These are phyloP conservation scores for Carposina sasakii DNA, from an alignment of 1,140 invertebrate species.

Conservation along the genomic window DNA sequence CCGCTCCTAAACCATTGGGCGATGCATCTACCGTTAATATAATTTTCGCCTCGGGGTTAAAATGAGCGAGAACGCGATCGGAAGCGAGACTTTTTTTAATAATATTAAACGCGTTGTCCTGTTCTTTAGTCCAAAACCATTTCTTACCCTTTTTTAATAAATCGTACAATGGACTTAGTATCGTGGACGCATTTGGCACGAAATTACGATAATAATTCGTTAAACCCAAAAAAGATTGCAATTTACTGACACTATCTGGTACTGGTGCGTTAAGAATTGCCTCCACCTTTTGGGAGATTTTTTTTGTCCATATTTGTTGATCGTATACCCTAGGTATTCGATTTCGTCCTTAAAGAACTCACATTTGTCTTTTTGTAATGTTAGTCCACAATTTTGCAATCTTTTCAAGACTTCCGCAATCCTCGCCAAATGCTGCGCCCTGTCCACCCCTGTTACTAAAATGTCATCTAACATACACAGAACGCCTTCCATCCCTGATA, in stretches of 20 bases:
- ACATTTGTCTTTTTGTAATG: constrained; percentile 39
- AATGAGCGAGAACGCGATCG: constrained; percentile 35
- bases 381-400: constrained; percentile 24
- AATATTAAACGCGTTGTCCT: constrained; percentile 21
- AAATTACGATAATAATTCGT: constrained; percentile 61
- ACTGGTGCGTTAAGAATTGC: constrained; percentile 28
- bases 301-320: constrained; percentile 27
- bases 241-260: constrained; percentile 36
- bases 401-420: constrained; percentile 26
- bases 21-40: neutral
- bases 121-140: constrained; percentile 18
- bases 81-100: constrained; percentile 27
- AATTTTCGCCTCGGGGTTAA: constrained; percentile 20
- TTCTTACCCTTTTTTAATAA: constrained; percentile 23
- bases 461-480: constrained; percentile 36
- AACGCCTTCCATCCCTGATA: constrained; percentile 21
- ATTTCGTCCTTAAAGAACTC: constrained; percentile 32
- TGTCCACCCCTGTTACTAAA: constrained; percentile 24
- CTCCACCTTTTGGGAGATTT: constrained; percentile 34
- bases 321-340: constrained; percentile 38
- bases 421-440: constrained; percentile 26
- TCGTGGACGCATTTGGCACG: constrained; percentile 36
- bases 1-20: neutral
- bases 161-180: constrained; percentile 33
- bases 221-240: constrained; percentile 25